Base-by-base conservation (phyloP, 2,113 vertebrate genomes). In the Murina feae region DNA sequence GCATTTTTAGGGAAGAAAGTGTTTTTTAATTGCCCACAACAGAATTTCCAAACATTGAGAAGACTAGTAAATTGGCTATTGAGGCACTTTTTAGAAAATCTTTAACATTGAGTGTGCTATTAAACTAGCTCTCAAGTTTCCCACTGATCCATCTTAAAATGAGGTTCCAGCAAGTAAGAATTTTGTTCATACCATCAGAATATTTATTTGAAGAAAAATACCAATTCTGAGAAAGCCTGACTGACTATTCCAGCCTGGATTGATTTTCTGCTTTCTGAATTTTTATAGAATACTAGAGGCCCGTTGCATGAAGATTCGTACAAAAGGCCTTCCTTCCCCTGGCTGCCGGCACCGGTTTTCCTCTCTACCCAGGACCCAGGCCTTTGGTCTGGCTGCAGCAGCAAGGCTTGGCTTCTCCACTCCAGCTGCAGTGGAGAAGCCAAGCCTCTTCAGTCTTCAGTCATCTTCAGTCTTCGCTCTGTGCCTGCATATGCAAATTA, bases 111-210 rank as follows among this genome's bases (percentile, higher is more conserved):
- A 32, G 35, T 58, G 16, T 30, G 51, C 65, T 94, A 1, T 68
- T 78, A 87, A 89, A 72, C 30, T 86, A 90, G 30, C 90, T 91
- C n/a, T 83, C 60, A 72, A 60, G 17, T 68, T 90, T 84, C 75
- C 39, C 60, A 78, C 10, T 51, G 55, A 81, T 81, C 51, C 81
- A 85, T 81, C 63, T 87, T 68, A 92, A 96, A 93, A 60, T 25
- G 23, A 69, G 53, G 35, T 32, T 78, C 42, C 69, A 74, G 11
- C 21, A 51, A 66, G 10, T 37, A 69, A 82, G 37, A 74, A 53
- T 74, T 91, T 95, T 86, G 20, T 55, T 86, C 60, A 30, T 65
- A 76, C 18, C 81, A 51, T 71, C 20, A 68, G 42, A 81, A 82
- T 91, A 71, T 84, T 91, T 76, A 53, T 81, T 93, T 91, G 39